A percentile compares a stretch with the other conserved stretches of the same genome.
These are phyloP conservation scores for Gallinago nigripennis DNA, from an alignment of 2,797 vertebrate species.

Conservation along the genomic window DNA sequence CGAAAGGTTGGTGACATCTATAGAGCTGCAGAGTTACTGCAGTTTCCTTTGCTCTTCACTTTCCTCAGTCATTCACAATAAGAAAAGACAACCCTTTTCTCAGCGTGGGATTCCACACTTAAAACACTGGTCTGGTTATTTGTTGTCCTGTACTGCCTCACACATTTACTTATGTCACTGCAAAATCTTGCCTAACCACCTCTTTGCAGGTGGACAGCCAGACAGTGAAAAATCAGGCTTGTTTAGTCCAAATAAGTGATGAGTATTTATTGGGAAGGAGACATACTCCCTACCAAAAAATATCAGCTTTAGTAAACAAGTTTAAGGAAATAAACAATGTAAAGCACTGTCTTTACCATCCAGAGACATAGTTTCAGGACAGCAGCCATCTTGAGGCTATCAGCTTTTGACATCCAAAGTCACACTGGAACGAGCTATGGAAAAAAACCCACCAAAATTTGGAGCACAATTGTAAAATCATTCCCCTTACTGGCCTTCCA, in stretches of 20 bases:
- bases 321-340: neutral
- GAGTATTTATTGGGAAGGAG: neutral
- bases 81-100: neutral
- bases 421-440: neutral
- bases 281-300: neutral
- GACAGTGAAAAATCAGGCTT: neutral
- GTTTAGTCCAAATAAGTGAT: neutral
- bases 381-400: neutral
- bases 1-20: constrained; percentile 51
- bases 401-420: neutral
- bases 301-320: neutral
- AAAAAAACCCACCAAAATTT: neutral
- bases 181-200: neutral
- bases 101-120: neutral
- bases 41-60: neutral
- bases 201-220: neutral
- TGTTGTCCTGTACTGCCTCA: neutral
- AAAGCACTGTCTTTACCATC: neutral
- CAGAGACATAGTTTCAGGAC: neutral
- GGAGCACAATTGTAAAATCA: neutral
- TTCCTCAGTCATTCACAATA: neutral
- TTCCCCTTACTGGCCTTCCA: neutral
- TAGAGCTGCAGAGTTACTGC: constrained; percentile 21
- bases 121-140: neutral
- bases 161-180: neutral